phyloP scores from a whole-genome alignment of 2,797 vertebrate genomes.

The Varecia variegata region DNA sequence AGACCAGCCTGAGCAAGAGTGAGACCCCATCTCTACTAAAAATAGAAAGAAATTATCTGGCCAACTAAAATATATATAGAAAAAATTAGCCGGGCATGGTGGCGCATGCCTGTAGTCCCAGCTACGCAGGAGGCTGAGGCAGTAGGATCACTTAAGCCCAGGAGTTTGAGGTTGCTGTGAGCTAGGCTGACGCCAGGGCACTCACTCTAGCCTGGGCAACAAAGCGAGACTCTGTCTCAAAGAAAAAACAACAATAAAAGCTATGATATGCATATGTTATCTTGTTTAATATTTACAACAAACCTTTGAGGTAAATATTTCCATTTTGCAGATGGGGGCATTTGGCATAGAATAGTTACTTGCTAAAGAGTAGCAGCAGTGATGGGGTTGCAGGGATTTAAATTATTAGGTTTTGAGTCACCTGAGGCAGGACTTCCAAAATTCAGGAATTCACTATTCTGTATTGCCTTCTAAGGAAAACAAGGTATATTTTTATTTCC shows the following conservation, averaged over 20 bases:
- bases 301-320: constrained; percentile 21
- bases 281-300: constrained; percentile 7
- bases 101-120: too few relatives aligned
- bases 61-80: too few relatives aligned
- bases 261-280: not conserved
- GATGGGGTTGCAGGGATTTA: not conserved
- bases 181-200: too few relatives aligned
- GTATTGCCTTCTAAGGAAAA: not conserved
- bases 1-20: too few relatives aligned
- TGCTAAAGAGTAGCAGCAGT: not conserved
- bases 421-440: not conserved
- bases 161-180: too few relatives aligned
- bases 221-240: too few relatives aligned
- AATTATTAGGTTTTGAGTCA: not conserved
- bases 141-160: too few relatives aligned
- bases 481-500: not conserved
- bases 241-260: not conserved
- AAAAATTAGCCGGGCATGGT: too few relatives aligned
- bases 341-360: not conserved
- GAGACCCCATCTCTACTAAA: too few relatives aligned
- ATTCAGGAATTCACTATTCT: not conserved
- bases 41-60: too few relatives aligned
- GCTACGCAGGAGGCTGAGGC: too few relatives aligned
- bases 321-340: not conserved
- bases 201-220: too few relatives aligned